Base-by-base conservation (phyloP, 2,888 invertebrate genomes). In the Pycnomerus fuliginosus region DNA sequence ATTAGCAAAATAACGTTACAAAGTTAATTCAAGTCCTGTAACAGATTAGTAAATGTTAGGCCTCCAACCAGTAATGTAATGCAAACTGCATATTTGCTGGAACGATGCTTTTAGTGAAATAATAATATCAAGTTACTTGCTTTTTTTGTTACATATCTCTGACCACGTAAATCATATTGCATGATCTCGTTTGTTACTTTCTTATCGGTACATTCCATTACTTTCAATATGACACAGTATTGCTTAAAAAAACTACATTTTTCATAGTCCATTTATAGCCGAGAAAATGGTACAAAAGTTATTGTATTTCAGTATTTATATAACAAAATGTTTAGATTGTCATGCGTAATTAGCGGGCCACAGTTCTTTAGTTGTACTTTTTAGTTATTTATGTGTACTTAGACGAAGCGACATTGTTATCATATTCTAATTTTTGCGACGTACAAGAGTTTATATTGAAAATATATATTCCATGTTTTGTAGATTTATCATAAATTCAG, bases 381-480 rank as follows among this genome's bases (percentile, higher is more conserved):
- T 48, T 56, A 58, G 58, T 63, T 63, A 63, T 51, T n/a, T n/a
- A 56, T 59, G 61, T 66, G 69, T 69, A 68, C 68, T 69, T 69
- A 69, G 66, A 62, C 53, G 59, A 66, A 56, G 62, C 44, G 60
- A 66, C 64, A 65, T 67, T 68, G 68, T 68, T 67, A 65, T 62
- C 62, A 64, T 37, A 37, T 43, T 68, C 64, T 68, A 65, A 68
- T 69, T 69, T 69, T 68, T 68, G 64, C 64, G 62, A 65, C 64
- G 56, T 68, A 64, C 63, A 65, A 70, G 68, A 70, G 70, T 70
- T 70, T 70, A 69, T 68, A 69, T 66, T 64, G 60, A 64, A 64
- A 65, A 57, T 48, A 60, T 69, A 69, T 70, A 69, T 69, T 67
- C 68, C 67, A 68, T 67, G 68, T 69, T 69, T 70, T 68, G 67